These are phyloP conservation scores for Onthophagus taurus DNA, from an alignment of 1,140 invertebrate genomes.

Conservation along the genomic window DNA sequence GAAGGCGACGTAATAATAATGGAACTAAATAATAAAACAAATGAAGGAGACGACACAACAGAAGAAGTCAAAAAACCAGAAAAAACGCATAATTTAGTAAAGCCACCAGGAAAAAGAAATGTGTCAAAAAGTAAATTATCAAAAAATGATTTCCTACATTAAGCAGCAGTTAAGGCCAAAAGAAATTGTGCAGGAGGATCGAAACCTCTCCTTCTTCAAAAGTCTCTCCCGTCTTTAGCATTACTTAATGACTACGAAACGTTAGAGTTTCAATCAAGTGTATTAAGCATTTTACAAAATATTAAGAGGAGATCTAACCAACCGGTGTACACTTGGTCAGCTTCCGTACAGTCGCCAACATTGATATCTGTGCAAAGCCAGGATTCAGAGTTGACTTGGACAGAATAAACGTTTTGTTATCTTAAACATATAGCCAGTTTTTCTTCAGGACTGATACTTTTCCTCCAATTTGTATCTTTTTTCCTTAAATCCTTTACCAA, in stretches of 20 bases:
- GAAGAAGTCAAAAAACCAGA: not conserved
- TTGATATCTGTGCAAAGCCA: not conserved
- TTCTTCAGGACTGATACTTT: not conserved
- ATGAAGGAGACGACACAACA: not conserved
- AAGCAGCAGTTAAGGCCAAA: not conserved
- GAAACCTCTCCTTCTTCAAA: too few species aligned
- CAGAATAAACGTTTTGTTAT: not conserved
- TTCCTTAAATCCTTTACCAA: not conserved
- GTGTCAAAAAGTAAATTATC: not conserved
- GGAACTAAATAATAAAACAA: not conserved
- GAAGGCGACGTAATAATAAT: not conserved
- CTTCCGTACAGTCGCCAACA: not conserved
- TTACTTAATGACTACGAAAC: not conserved
- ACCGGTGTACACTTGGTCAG: not conserved
- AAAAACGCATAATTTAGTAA: not conserved
- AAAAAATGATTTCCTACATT: not conserved
- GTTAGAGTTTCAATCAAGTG: not conserved
- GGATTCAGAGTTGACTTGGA: not conserved
- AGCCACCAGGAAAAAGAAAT: not conserved
- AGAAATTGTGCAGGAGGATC: not conserved
- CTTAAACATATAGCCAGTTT: not conserved
- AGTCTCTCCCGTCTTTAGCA: not conserved
- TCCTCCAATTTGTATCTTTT: not conserved
- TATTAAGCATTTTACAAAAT: conserved; percentile 4
- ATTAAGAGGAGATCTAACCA: conserved; percentile 3